phyloP scores from a whole-genome alignment of 1,140 invertebrate genomes.

The Eulimnadia texana region DNA sequence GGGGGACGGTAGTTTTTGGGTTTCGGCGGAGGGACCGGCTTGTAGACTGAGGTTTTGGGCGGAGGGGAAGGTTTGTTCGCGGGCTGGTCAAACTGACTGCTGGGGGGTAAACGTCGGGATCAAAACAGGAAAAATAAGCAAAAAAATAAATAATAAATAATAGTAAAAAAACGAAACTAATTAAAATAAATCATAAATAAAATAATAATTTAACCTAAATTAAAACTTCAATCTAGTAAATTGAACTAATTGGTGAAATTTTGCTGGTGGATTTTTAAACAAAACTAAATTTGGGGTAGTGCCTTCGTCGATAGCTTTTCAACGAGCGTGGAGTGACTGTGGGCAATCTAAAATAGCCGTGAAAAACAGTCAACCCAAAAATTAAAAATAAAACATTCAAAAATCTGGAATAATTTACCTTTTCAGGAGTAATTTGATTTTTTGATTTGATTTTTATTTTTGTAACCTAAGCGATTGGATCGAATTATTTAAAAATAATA shows the following conservation, averaged over 20 bases:
- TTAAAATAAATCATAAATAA: conserved; percentile 5
- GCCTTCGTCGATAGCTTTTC: conserved; percentile 8
- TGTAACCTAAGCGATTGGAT: neutral
- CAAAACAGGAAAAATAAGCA: conserved; percentile 2
- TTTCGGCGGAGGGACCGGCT: conserved; percentile 78
- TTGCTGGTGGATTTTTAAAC: neutral
- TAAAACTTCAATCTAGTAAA: no score
- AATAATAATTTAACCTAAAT: no score
- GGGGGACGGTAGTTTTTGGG: conserved; percentile 77
- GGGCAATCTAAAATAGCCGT: conserved; percentile 8
- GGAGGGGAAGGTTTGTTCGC: conserved; percentile 30
- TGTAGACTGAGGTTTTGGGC: conserved; percentile 41
- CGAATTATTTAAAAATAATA: no score
- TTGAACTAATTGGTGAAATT: no score
- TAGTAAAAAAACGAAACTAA: conserved; percentile 4
- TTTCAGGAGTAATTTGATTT: neutral
- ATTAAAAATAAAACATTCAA: no score
- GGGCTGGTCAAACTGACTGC: conserved; percentile 18
- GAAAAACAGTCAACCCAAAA: no score
- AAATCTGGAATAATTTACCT: no score
- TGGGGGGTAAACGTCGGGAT: conserved; percentile 5
- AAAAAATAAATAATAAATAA: conserved; percentile 5
- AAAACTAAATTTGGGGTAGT: conserved; percentile 3
- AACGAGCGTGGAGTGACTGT: conserved; percentile 3
- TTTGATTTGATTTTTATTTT: neutral